Conservation (phyloP, 2,888 invertebrate genomes). For the Tortricodes alternella region DNA sequence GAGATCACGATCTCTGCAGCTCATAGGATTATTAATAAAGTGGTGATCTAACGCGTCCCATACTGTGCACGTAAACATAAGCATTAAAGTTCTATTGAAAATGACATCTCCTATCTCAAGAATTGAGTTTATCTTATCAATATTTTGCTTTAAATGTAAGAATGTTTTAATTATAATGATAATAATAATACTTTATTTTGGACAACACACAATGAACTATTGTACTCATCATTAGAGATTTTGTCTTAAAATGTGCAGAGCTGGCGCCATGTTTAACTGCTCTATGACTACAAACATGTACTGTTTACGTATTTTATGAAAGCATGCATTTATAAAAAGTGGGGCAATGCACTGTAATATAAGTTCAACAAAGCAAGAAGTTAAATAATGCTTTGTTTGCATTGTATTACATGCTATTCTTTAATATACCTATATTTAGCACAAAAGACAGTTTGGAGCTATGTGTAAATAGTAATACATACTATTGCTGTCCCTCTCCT, state of each 20-base stretch:
- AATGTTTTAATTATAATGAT: not conserved
- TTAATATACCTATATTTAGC: not conserved
- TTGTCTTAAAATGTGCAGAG: constrained; percentile 13
- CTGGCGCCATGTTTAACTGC: not conserved
- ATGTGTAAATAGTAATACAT: constrained; percentile 11
- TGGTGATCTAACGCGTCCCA: constrained; percentile 56
- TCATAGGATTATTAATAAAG: constrained; percentile 65
- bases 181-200: too few relatives aligned
- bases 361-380: not conserved
- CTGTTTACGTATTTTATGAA: constrained; percentile 10
- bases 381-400: not conserved
- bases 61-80: constrained; percentile 41
- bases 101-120: constrained; percentile 20
- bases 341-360: not conserved
- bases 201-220: too few relatives aligned
- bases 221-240: too few relatives aligned
- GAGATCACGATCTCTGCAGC: constrained; percentile 56
- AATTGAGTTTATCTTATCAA: constrained; percentile 6
- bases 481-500: not conserved
- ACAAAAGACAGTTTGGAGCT: not conserved
- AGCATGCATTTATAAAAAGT: constrained; percentile 39
- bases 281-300: constrained; percentile 11
- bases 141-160: not conserved
- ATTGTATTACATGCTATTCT: not conserved
- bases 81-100: constrained; percentile 17